Evolutionary conservation across 1,140 invertebrate species (phyloP).

Genomic region (Amphibalanus amphitrite): DNA sequence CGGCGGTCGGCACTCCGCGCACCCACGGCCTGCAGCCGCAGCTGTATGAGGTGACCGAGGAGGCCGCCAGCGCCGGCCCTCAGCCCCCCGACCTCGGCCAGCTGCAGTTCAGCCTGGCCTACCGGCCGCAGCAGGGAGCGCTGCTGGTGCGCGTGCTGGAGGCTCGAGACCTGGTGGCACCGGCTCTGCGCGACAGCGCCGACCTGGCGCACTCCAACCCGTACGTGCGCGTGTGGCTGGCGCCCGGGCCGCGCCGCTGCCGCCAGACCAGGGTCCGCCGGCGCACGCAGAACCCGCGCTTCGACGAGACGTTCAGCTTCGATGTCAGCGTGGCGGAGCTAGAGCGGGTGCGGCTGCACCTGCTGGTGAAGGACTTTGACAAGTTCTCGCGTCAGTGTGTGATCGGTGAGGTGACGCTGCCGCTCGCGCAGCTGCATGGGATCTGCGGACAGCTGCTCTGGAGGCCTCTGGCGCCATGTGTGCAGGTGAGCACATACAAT

Average conservation of each 20-base stretch:
- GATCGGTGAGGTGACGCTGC: slow-evolving; percentile 31
- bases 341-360: slow-evolving; percentile 28
- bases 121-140: too few species aligned
- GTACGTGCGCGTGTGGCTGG: slow-evolving; percentile 30
- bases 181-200: slow-evolving; percentile 25
- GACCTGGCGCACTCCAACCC: slow-evolving; percentile 32
- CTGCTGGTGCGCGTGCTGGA: slow-evolving; percentile 20
- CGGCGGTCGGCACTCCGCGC: too few species aligned
- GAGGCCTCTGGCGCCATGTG: slow-evolving; percentile 28
- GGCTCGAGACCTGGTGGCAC: slow-evolving; percentile 26
- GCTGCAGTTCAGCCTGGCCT: too few species aligned
- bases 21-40: too few species aligned
- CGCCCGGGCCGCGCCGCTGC: slow-evolving; percentile 32
- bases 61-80: too few species aligned
- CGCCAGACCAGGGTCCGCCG: slow-evolving; percentile 31
- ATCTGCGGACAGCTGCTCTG: slow-evolving; percentile 32
- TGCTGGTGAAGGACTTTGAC: slow-evolving; percentile 34
- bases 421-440: slow-evolving; percentile 29
- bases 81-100: too few species aligned
- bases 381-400: slow-evolving; percentile 31
- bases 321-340: slow-evolving; percentile 29
- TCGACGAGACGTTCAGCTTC: slow-evolving; percentile 34
- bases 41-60: too few species aligned
- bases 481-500: too few species aligned
- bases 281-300: slow-evolving; percentile 33